Evolutionary conservation across 2,797 vertebrate species (phyloP).

Genomic region (Hippocampus kuda): DNA sequence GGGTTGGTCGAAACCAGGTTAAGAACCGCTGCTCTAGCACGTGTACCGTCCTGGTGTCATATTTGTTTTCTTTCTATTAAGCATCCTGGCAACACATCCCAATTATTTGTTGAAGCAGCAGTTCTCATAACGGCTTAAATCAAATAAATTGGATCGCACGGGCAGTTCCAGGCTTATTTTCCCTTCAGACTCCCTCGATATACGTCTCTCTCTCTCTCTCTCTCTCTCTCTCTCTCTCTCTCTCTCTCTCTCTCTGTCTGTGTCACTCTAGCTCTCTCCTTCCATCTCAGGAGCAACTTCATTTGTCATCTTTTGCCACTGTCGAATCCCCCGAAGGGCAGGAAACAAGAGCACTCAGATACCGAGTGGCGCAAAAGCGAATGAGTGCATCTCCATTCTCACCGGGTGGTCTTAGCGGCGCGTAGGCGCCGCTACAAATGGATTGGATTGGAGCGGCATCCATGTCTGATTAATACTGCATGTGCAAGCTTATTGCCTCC

Average conservation of each 20-base stretch:
- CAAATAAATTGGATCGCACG: constrained; percentile 25
- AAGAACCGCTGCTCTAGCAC: constrained; percentile 9
- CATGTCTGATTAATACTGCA: constrained; percentile 51
- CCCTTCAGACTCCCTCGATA: constrained; percentile 12
- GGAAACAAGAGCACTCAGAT: constrained; percentile 26
- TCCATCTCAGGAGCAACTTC: constrained; percentile 24
- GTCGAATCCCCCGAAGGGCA: constrained; percentile 38
- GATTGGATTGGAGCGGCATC: constrained; percentile 31
- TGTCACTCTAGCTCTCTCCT: not conserved
- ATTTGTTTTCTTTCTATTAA: constrained; percentile 33
- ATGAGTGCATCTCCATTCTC: constrained; percentile 19
- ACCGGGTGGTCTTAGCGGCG: constrained; percentile 26
- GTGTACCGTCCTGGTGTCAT: constrained; percentile 23
- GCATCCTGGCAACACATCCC: constrained; percentile 22
- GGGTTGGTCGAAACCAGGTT: too few species aligned
- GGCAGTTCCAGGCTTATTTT: constrained; percentile 12
- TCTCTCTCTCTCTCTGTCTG: not conserved
- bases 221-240: too few species aligned
- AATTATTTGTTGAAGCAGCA: constrained; percentile 12
- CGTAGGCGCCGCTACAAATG: constrained; percentile 24
- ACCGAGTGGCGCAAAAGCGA: constrained; percentile 16
- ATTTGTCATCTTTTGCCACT: constrained; percentile 34
- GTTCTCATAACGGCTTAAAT: constrained; percentile 19
- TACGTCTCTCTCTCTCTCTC: constrained; percentile 14
- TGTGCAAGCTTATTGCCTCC: constrained; percentile 22